A percentile compares a stretch with the other conserved stretches of the same genome.
Conservation (phyloP, 2,113 vertebrate species). For the Xiphophorus couchianus region DNA sequence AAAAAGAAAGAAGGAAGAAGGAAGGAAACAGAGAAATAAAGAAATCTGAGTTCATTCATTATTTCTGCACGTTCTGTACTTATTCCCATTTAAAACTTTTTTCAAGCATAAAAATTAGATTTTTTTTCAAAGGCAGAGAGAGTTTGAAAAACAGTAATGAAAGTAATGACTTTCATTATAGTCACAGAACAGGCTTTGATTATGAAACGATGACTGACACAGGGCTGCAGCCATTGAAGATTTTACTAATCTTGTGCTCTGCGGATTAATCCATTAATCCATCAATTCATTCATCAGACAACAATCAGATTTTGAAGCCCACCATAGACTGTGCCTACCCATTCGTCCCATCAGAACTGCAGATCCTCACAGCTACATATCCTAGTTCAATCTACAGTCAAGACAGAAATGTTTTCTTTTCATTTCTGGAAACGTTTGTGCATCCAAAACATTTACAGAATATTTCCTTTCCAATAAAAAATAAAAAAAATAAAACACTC, state of each 20-base stretch:
- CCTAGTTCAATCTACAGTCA: not conserved
- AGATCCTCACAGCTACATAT: no score
- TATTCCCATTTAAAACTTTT: no score
- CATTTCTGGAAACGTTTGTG: not conserved
- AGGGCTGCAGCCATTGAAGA: no score
- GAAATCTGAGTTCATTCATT: no score
- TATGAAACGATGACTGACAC: not conserved
- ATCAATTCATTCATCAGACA: not conserved
- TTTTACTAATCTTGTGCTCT: not conserved
- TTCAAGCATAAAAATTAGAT: no score
- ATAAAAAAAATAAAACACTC: not conserved
- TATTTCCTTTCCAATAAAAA: not conserved
- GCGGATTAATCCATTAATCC: not conserved
- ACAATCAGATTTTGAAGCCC: no score
- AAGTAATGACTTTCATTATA: not conserved
- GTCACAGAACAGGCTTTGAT: not conserved
- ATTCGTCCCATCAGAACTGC: not conserved
- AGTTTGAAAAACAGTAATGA: no score
- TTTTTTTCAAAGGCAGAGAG: no score
- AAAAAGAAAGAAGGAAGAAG: no score
- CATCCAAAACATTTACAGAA: not conserved
- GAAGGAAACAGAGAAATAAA: no score
- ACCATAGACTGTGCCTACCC: no score
- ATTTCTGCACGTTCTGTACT: no score
- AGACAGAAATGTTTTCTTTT: not conserved